Evolutionary conservation across 2,113 vertebrate species (phyloP).

Genomic region (Seriola quinqueradiata): DNA sequence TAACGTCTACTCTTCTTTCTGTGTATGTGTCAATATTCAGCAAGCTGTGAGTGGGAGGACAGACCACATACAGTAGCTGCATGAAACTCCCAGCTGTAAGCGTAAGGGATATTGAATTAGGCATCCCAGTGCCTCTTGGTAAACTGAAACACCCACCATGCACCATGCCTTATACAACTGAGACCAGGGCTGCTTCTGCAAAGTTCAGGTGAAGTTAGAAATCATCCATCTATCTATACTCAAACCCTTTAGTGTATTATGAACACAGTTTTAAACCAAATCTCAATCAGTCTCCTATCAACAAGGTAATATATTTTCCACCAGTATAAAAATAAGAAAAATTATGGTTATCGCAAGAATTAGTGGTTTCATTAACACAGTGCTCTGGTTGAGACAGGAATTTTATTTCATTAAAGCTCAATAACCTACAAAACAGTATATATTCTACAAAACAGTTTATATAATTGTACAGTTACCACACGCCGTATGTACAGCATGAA

Average conservation of each 20-base stretch:
- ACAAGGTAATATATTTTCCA: too few species aligned
- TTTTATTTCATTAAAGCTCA: too few species aligned
- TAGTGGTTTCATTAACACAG: too few species aligned
- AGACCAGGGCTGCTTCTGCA: neutral
- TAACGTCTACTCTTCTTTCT: neutral
- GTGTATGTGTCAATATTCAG: neutral
- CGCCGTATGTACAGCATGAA: neutral
- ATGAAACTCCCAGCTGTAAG: constrained; percentile 7
- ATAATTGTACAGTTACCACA: neutral
- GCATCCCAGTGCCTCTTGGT: constrained; percentile 11
- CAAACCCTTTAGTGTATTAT: too few species aligned
- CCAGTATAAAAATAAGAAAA: too few species aligned
- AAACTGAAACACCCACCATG: constrained; percentile 26
- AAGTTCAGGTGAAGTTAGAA: neutral
- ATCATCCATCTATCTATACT: neutral
- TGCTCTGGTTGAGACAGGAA: too few species aligned
- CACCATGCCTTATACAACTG: neutral
- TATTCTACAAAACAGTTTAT: neutral
- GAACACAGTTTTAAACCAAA: too few species aligned
- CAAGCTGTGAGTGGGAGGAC: constrained; percentile 28
- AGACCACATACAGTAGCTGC: constrained; percentile 19
- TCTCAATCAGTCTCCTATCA: too few species aligned
- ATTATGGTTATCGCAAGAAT: too few species aligned
- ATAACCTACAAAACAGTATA: neutral
- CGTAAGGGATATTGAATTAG: constrained; percentile 46